A percentile compares a stretch with the other conserved stretches of the same genome.
phyloP scores from a whole-genome alignment of 2,113 vertebrate species.

The Petaurus breviceps region DNA sequence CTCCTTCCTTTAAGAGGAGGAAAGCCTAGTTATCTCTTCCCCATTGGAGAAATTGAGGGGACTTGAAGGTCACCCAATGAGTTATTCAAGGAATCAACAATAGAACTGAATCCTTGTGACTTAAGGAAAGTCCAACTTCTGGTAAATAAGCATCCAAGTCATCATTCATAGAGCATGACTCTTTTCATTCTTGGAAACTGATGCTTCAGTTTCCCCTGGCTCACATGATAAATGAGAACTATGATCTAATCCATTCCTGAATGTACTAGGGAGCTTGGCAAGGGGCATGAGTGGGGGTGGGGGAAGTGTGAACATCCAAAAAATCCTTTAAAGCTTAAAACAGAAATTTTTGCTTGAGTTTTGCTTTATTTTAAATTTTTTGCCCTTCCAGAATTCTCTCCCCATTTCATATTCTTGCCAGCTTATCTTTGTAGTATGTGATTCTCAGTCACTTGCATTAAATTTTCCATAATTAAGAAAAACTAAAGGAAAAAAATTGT shows the following conservation, averaged over 20 bases:
- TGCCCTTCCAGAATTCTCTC: not conserved
- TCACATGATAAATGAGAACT: not conserved
- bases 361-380: not conserved
- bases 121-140: not conserved
- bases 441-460: not conserved
- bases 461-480: conserved; percentile 20
- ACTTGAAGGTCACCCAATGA: not conserved
- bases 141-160: not conserved
- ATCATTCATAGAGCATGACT: not conserved
- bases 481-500: not conserved
- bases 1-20: not conserved
- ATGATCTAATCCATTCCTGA: not conserved
- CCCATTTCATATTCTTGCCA: not conserved
- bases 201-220: not conserved
- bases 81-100: not conserved
- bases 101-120: not conserved
- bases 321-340: not conserved
- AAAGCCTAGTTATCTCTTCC: not conserved
- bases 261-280: not conserved
- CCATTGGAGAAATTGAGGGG: not conserved
- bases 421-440: not conserved
- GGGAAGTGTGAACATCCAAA: not conserved
- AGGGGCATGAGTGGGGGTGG: not conserved
- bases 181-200: not conserved
- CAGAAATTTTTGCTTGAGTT: not conserved